Evolutionary conservation across 2,113 vertebrate species (phyloP).

Genomic region (Redunca redunca): DNA sequence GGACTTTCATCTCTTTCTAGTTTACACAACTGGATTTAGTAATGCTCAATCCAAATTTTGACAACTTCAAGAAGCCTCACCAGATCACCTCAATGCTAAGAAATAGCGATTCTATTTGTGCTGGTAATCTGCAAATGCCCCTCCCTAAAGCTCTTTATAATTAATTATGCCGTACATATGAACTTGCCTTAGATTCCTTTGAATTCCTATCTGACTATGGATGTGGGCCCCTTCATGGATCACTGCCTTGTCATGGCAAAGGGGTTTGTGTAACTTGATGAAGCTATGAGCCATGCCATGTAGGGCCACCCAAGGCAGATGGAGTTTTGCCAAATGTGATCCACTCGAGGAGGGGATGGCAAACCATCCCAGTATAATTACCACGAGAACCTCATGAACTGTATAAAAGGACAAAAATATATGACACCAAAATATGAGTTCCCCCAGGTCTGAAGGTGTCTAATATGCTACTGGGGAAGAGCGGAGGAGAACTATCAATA

Average conservation of each 20-base stretch:
- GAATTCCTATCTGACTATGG: background rate
- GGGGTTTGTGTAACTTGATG: background rate
- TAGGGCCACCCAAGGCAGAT: background rate
- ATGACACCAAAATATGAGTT: background rate
- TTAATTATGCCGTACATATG: background rate
- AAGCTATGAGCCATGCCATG: background rate
- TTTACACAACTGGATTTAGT: background rate
- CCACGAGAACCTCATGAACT: background rate
- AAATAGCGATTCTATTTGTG: background rate
- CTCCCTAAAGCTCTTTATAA: background rate
- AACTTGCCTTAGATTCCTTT: background rate
- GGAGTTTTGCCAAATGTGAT: background rate
- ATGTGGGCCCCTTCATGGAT: background rate
- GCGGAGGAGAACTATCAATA: background rate
- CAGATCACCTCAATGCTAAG: background rate
- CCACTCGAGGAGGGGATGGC: background rate
- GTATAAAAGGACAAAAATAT: background rate
- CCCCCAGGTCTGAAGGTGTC: rapidly evolving
- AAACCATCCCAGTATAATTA: background rate
- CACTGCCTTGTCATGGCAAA: background rate
- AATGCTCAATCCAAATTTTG: background rate
- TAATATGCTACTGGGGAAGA: background rate
- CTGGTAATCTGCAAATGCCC: background rate
- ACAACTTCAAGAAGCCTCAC: background rate
- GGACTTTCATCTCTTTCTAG: background rate